Conservation (phyloP, 2,888 invertebrate species). For the Liopterus haemorrhoidalis region DNA sequence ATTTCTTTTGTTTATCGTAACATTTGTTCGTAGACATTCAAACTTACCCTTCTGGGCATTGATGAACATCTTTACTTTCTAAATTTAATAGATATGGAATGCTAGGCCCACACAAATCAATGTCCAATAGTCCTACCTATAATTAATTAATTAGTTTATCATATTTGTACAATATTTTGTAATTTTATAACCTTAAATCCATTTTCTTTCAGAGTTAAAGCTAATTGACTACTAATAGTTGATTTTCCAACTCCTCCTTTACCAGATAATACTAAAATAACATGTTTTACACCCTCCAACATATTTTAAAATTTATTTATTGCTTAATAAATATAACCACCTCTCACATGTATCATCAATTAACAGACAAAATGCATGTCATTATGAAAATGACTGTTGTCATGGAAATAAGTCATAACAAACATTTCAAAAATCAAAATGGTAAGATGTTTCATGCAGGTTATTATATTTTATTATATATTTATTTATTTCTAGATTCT, state of each 20-base stretch:
- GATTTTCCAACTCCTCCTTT: constrained; percentile 99
- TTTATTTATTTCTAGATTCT: constrained; percentile 58
- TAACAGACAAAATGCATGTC: too few species aligned
- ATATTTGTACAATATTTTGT: not conserved
- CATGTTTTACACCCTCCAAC: constrained; percentile 74
- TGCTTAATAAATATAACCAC: too few species aligned
- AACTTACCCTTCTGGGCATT: constrained; percentile 73
- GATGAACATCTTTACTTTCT: constrained; percentile 80
- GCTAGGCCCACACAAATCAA: constrained; percentile 94
- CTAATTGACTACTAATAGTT: constrained; percentile 89
- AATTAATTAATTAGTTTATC: constrained; percentile 36
- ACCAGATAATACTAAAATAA: constrained; percentile 91
- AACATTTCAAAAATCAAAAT: constrained; percentile 12
- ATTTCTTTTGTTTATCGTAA: too few species aligned
- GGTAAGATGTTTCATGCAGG: constrained; percentile 9
- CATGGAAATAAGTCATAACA: constrained; percentile 11
- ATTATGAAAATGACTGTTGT: not conserved
- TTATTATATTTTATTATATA: constrained; percentile 3
- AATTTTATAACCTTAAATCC: constrained; percentile 67
- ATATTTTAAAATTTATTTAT: too few species aligned
- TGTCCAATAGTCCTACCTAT: constrained; percentile 86
- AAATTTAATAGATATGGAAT: constrained; percentile 82
- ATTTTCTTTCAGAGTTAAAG: constrained; percentile 72
- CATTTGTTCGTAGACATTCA: too few species aligned
- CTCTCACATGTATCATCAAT: too few species aligned